Evolutionary conservation across 2,797 vertebrate genomes (phyloP), one percentile per base, ranked within the genome.

Genomic region (Danio albolineatus): DNA sequence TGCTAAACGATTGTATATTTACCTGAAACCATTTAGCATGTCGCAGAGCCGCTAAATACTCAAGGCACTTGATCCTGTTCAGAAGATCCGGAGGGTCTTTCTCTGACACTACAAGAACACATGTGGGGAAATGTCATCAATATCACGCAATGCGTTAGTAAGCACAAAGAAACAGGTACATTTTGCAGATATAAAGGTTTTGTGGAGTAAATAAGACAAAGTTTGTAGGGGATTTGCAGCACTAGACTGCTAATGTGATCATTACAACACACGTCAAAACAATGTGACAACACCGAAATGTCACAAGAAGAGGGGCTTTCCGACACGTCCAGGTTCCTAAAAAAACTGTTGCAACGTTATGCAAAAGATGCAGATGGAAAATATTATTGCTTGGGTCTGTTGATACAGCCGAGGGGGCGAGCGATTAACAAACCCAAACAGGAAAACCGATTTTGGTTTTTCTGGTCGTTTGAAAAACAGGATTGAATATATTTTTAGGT

Each of bases 21-120:
- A 96, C 96, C 95, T 96, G 95, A 89, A 97, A 97, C 95, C 95
- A 97, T 86, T 96, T 97, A 70, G 95, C 95, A 0, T 95, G 95
- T 62, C 95, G 93, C 16, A 96, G 92, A 64, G 94, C 89, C 2
- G 95, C 94, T 84, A 96, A 90, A 17, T 94, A 91, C 80, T 96
- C 93, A 7, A 95, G 89, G 86, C 95, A 96, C 82, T 91, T 95
- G 73, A 81, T 90, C 75, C 86, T 90, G 85, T 90, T 93, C 80
- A 96, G 90, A 61, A 94, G 60, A 14, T 96, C 95, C 7, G 87
- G 80, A 3, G 92, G 90, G 5, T 95, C 91, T 1, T 87, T 88
- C 48, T 86, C 91, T 67, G 57, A 83, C 83, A 39, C 78, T 84
- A 69, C 13, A 79, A 76, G 56, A 17, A 87, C 62, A 85, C 17